These are phyloP conservation scores for Anthopleura xanthogrammica DNA, from an alignment of 92 coral and sea anemone species.

Conservation along the genomic window DNA sequence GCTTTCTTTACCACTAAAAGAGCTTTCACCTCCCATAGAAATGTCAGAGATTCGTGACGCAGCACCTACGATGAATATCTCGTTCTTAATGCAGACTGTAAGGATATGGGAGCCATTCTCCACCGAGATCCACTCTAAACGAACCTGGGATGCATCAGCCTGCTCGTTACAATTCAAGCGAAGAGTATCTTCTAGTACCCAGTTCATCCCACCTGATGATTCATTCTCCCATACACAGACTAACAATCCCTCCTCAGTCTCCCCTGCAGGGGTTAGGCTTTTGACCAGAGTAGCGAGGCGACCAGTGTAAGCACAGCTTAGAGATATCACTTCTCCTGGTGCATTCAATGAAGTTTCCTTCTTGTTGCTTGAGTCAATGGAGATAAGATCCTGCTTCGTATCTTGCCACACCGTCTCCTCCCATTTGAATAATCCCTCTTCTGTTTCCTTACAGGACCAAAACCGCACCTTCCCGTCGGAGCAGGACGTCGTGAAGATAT, in stretches of 20 bases:
- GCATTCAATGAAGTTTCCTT: conserved; percentile 54
- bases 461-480: conserved; percentile 92
- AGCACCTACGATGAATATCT: conserved; percentile 74
- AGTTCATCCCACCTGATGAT: conserved; percentile 91
- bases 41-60: conserved; percentile 73
- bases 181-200: conserved; percentile 87
- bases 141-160: conserved; percentile 70
- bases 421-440: conserved; percentile 53
- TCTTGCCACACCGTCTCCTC: conserved; percentile 74
- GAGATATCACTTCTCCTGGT: conserved; percentile 82
- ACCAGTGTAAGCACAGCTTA: conserved; percentile 91
- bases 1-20: conserved; percentile 62
- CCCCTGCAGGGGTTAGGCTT: conserved; percentile 25
- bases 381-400: conserved; percentile 4
- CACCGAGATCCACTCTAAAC: conserved; percentile 91
- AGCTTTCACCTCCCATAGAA: conserved; percentile 60
- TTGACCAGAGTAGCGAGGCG: conserved; percentile 86
- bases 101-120: conserved; percentile 89
- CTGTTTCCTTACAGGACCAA: conserved; percentile 85
- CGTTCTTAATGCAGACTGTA: conserved; percentile 79
- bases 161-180: conserved; percentile 60
- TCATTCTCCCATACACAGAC: conserved; percentile 97
- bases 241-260: conserved; percentile 52
- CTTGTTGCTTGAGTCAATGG: background rate
- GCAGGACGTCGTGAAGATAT: conserved; percentile 87